Base-by-base conservation (phyloP, 2,888 invertebrate genomes). In the Carterocephalus palaemon region DNA sequence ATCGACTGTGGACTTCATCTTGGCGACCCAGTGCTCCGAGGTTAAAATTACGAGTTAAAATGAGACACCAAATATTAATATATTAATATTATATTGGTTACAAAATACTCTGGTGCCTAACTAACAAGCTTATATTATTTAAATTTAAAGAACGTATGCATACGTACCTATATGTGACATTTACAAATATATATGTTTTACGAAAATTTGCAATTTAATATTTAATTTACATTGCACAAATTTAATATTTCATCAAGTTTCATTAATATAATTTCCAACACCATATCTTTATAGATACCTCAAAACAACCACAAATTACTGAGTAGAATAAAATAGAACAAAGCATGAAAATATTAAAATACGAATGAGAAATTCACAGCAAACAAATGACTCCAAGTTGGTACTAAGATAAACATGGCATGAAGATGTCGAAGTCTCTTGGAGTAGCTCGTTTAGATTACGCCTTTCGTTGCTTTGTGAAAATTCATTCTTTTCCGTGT, bases 341-440 rank as follows among this genome's bases (percentile, higher is more conserved):
- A 77, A 72, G 69, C 58, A 62, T 52, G 48, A 52, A 56, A 62
- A 71, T 70, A 79, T 75, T 73, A 75, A 77, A 81, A 76, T 71
- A 70, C 17, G 31, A 37, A 37, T 45, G 17, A 73, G 69, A 72
- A 63, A 64, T 60, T 63, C 57, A 53, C 59, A 56, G 59, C 64
- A 59, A 56, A 81, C 78, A 84, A 82, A 78, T 63, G 71, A 63
- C 60, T 57, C 48, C 55, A 54, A 55, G 54, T 59, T 58, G 59
- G 17, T 9, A 19, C 24, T 59, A 55, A 70, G 75, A 77, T 78
- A 82, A 75, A 74, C 65, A 58, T 63, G 62, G 43, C 45, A 61
- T 62, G 65, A 67, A 64, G 65, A 67, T 60, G 64, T 62, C 66
- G 59, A 45, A 68, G 73, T 62, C 70, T 66, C 67, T 62, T 57